Evolutionary conservation across 1,140 invertebrate species (phyloP), one percentile per base, ranked within the genome.

Genomic region (Drosophila truncata): DNA sequence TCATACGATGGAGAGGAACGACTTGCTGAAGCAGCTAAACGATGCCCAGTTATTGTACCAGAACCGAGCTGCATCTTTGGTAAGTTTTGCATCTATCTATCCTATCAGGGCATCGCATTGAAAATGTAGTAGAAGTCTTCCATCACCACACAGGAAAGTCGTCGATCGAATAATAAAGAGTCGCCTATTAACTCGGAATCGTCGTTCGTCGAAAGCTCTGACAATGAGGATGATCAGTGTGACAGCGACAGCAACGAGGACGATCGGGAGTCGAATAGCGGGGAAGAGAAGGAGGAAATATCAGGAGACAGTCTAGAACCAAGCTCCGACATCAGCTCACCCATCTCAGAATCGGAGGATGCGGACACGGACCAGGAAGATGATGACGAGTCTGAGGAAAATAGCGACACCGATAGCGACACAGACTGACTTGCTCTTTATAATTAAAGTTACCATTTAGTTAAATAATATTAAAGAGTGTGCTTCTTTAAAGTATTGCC

Each of bases 1-100:
- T 55, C 91, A 92, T 25, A 33, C 76, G 3, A 77, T 92, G 80
- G 91, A 92, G 52, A 77, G 91, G 8, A 85, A 92, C 33, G 69
- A 76, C 1, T 35, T 92, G 25, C 66, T 92, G 11, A 72, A 74
- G 31, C 71, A 92, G 47, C 41, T 92, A 9, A 70, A 85, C 27
- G 74, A 82, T 29, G 35, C 76, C 11, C 80, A 84, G n/a, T 46
- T 35, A 3, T 23, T 75, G n/a, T 47, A 63, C 4, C 52, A 27
- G 6, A 41, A 70, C 7, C 50, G 31, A 16, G 27, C n/a, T 9
- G 27, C n/a, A 14, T 6, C 23, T 6, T 9, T 46, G 64, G 81
- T 84, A n/a, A 67, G 62, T 59, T 1, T 23, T 7, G 8, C 16
- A 37, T 10, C 7, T 1, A n/a, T n/a, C n/a, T n/a, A n/a, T n/a